Percentiles rank a stretch among this genome's conserved stretches.
These are phyloP conservation scores for Scaptomyza caliginosa DNA, from an alignment of 2,888 invertebrate species.

Conservation along the genomic window DNA sequence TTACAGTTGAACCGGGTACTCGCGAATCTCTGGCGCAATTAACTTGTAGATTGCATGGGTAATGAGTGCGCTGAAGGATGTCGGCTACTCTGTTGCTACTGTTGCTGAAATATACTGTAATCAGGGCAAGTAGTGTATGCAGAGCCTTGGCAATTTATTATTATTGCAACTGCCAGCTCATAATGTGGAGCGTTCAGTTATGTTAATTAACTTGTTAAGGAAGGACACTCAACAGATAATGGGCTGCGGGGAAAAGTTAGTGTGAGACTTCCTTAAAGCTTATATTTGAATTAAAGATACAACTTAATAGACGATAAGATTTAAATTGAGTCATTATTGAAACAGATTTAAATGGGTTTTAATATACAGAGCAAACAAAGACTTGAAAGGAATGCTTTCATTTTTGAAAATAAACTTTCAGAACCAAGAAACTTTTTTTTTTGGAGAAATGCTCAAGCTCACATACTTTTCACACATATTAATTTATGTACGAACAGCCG, in stretches of 20 bases:
- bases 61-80: constrained; percentile 1
- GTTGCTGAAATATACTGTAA: constrained; percentile 43
- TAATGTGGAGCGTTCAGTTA: constrained; percentile 39
- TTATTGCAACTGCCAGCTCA: constrained; percentile 45
- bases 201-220: constrained; percentile 48
- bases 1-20: constrained; percentile 44
- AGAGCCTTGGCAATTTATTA: constrained; percentile 46
- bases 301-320: not conserved
- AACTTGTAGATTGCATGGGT: constrained; percentile 25
- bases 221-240: not conserved
- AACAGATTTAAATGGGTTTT: not conserved
- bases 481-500: not conserved
- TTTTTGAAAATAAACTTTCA: not conserved
- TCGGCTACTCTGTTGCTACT: not conserved
- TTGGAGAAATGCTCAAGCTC: not conserved
- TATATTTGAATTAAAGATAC: not conserved
- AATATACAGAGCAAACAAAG: not conserved
- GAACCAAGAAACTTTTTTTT: not conserved
- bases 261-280: not conserved
- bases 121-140: constrained; percentile 40
- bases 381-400: not conserved
- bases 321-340: not conserved
- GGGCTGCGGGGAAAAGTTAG: not conserved
- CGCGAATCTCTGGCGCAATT: constrained; percentile 44
- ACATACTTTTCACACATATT: not conserved